These are phyloP conservation scores for Helostoma temminkii DNA, from an alignment of 2,797 vertebrate genomes.

Conservation along the genomic window DNA sequence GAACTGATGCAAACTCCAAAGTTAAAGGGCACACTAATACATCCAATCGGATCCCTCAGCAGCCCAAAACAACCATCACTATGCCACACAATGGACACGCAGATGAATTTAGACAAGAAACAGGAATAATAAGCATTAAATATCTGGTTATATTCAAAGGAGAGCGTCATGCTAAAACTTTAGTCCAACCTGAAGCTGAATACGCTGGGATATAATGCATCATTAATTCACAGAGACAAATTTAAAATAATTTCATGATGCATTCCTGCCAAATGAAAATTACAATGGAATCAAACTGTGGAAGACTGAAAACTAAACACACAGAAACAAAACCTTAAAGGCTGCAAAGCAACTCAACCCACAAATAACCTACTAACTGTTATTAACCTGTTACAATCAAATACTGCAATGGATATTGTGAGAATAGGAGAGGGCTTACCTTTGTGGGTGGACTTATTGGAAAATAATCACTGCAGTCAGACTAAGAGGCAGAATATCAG, in stretches of 20 bases:
- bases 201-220: background rate
- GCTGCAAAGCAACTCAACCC: background rate
- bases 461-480: conserved; percentile 73
- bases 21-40: background rate
- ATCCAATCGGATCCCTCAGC: background rate
- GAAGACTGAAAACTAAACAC: background rate
- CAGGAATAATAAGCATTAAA: background rate
- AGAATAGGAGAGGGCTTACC: conserved; percentile 66
- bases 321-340: background rate
- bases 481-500: conserved; percentile 50
- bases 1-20: conserved; percentile 19
- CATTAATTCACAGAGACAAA: background rate
- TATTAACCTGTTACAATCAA: background rate
- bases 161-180: background rate
- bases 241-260: background rate
- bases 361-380: background rate
- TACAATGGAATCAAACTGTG: too few relatives aligned
- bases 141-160: background rate
- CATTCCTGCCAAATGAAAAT: background rate
- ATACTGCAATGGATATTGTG: background rate
- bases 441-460: conserved; percentile 59
- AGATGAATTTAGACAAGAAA: background rate
- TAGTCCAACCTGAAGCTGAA: background rate
- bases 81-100: background rate
- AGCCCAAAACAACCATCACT: background rate